Evolutionary conservation across 2,888 invertebrate genomes (phyloP), one percentile per base, ranked within the genome.

Genomic region (Acanthacorydalis orientalis): DNA sequence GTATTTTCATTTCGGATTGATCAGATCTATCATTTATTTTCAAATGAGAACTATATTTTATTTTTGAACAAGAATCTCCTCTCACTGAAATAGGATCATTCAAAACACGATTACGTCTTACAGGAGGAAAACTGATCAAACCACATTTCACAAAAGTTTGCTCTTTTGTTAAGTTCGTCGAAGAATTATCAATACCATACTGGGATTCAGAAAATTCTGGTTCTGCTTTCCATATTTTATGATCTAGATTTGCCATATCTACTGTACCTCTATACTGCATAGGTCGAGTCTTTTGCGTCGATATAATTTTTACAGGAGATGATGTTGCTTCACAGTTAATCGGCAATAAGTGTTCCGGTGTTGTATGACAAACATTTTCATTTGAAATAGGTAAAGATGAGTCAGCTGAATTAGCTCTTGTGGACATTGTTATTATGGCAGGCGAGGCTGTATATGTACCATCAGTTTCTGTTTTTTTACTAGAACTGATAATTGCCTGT

Each of bases 71-170:
- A 23, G 23, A 39, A 12, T 43, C 23, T 4, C 31, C 31, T 23
- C 12, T 31, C 43, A 43, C 43, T 43, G 39, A 16, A 9, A 37
- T 9, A 14, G 37, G 37, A 37, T 37, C 37, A 37, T 37, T 37
- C 7, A n/a, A 37, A 14, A 12, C 14, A 12, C 65, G 54, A 51
- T 64, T 64, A 50, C 74, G 62, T 9, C 74, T 63, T 46, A 74
- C 72, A 9, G 74, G 72, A 51, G 73, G 73, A 53, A 74, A 59
- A 52, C 70, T 72, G 53, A 69, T 68, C 50, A 72, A 62, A 48
- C 67, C 59, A 31, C 65, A 64, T 2, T 63, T 48, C 23, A 51
- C 47, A 9, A 48, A 9, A 58, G 59, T 16, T 15, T 42, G 42
- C 12, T 47, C 47, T 34, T 47, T 47, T 4, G 35, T 23, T 34